Conservation (phyloP, 2,888 invertebrate genomes). For the Amaurobius ferox region DNA sequence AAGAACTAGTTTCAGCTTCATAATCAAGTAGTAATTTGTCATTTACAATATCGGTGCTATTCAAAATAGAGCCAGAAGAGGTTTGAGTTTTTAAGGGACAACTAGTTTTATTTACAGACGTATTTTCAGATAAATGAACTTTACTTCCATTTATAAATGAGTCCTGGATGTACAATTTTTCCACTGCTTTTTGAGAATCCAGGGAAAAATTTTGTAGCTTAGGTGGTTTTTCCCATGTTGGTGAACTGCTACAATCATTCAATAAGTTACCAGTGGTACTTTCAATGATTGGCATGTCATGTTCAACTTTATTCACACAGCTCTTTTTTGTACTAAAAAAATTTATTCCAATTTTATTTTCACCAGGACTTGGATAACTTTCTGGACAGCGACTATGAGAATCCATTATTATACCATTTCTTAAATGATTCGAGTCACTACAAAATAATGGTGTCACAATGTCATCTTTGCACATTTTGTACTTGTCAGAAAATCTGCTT, state of each 20-base stretch:
- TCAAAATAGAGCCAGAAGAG: conserved; percentile 17
- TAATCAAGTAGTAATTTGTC: conserved; percentile 13
- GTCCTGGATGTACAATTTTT: conserved; percentile 13
- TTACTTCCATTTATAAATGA: conserved; percentile 29
- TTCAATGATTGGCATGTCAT: conserved; percentile 33
- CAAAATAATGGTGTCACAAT: conserved; percentile 44
- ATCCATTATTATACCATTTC: conserved; percentile 27
- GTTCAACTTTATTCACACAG: conserved; percentile 22
- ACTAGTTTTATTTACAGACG: background rate
- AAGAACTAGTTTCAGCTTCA: conserved; percentile 32
- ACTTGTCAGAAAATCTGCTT: conserved; percentile 1
- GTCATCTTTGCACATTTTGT: conserved; percentile 71
- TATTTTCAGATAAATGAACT: background rate
- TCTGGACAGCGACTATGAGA: background rate
- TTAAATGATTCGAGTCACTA: conserved; percentile 27
- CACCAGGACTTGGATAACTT: background rate
- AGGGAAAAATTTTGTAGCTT: conserved; percentile 14
- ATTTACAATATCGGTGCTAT: background rate
- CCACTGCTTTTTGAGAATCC: background rate
- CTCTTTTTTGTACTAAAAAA: background rate
- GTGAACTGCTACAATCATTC: conserved; percentile 7
- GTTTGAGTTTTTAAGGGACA: background rate
- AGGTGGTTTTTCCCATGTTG: conserved; percentile 20
- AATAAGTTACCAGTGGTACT: background rate
- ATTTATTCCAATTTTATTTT: background rate